Evolutionary conservation across 2,888 invertebrate species (phyloP).

Genomic region (Mythimna lalbum): DNA sequence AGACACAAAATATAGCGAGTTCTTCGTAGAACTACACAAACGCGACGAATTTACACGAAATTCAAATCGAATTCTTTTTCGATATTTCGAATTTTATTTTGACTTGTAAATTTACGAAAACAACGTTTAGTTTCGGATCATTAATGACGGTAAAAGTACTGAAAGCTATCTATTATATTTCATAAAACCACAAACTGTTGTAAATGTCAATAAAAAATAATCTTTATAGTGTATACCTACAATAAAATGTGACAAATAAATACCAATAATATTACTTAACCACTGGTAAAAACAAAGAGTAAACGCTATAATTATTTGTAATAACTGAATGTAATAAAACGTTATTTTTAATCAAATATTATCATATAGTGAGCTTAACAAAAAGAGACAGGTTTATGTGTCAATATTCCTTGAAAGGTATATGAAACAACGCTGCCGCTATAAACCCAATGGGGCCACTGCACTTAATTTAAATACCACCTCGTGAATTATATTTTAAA

Average conservation of each 20-base stretch:
- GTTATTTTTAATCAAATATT: slow-evolving; percentile 11
- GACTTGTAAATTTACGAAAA: no score
- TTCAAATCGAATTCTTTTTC: no score
- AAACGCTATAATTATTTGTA: not conserved
- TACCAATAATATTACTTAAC: not conserved
- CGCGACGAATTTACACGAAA: no score
- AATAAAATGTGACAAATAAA: not conserved
- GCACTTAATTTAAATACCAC: slow-evolving; percentile 36
- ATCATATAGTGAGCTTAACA: slow-evolving; percentile 8
- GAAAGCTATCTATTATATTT: not conserved
- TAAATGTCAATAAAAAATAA: slow-evolving; percentile 4
- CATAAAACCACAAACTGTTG: not conserved
- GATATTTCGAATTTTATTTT: no score
- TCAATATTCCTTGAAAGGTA: slow-evolving; percentile 11
- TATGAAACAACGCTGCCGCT: not conserved
- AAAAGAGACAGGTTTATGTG: slow-evolving; percentile 12
- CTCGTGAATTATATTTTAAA: slow-evolving; percentile 41
- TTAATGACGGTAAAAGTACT: not conserved
- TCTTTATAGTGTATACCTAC: not conserved
- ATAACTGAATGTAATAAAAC: slow-evolving; percentile 12
- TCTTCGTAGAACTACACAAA: no score
- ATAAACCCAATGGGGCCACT: slow-evolving; percentile 20
- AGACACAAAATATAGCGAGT: no score
- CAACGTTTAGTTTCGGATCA: not conserved
- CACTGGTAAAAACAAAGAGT: slow-evolving; percentile 11